Conservation (phyloP, 2,113 vertebrate genomes). For the Dasyurus viverrinus region DNA sequence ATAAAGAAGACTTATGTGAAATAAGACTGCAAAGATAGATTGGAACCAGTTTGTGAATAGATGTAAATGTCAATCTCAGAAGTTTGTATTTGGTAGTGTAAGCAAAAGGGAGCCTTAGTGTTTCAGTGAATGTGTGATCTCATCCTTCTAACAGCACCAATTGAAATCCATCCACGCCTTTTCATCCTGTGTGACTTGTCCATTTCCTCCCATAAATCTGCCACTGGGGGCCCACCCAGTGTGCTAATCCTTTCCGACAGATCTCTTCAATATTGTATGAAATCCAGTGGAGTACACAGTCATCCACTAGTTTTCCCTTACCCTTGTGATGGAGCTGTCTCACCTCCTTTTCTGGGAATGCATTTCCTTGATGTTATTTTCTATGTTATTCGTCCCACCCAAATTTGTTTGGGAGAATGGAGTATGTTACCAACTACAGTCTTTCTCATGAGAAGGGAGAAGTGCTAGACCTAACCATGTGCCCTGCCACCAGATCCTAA, state of each 20-base stretch:
- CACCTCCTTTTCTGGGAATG: not conserved
- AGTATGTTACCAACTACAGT: not conserved
- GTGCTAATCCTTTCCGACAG: not conserved
- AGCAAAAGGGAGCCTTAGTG: not conserved
- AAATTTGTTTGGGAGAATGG: not conserved
- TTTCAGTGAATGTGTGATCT: not conserved
- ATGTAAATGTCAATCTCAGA: not conserved
- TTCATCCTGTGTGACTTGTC: conserved; percentile 3
- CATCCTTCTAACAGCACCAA: not conserved
- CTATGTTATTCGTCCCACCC: not conserved
- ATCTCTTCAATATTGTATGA: not conserved
- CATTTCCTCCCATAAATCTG: conserved; percentile 4
- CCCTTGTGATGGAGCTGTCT: not conserved
- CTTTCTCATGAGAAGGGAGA: not conserved
- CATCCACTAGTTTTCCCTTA: not conserved
- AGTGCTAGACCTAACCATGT: not conserved
- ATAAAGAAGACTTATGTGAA: not conserved
- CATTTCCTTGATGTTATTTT: not conserved
- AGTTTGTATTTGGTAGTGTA: not conserved
- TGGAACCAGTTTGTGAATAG: not conserved
- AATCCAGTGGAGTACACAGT: not conserved
- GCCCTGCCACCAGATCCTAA: not conserved
- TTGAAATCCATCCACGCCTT: not conserved
- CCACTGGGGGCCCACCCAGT: not conserved
- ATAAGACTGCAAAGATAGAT: not conserved